A percentile compares a stretch with the other conserved stretches of the same genome.
These are phyloP conservation scores for Philonicus albiceps DNA, from an alignment of 2,888 invertebrate genomes.

Conservation along the genomic window DNA sequence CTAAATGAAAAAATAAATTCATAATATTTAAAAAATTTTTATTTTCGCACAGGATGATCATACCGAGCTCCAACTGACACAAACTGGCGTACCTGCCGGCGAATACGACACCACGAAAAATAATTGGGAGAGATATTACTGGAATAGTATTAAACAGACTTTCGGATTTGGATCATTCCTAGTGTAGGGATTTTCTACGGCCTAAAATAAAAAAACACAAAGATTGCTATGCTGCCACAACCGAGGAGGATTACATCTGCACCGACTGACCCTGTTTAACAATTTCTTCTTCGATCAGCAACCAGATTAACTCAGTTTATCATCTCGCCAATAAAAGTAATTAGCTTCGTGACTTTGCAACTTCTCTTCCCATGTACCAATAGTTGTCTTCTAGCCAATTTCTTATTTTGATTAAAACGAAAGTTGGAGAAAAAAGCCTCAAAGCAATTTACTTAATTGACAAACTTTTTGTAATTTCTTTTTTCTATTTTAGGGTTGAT, in stretches of 20 bases:
- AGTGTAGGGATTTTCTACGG: constrained; percentile 42
- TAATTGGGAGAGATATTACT: constrained; percentile 95
- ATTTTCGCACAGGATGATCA: constrained; percentile 74
- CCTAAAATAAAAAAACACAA: not conserved
- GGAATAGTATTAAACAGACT: constrained; percentile 84
- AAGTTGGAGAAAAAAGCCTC: not conserved
- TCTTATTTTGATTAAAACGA: not conserved
- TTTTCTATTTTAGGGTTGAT: not conserved
- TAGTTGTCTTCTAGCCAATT: not conserved
- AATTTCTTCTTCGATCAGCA: not conserved
- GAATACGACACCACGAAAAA: constrained; percentile 81
- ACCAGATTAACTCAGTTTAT: not conserved
- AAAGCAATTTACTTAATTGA: not conserved
- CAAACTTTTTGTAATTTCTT: not conserved
- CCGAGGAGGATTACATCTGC: not conserved
- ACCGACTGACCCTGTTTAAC: not conserved
- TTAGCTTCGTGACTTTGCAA: not conserved
- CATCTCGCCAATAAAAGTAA: not conserved
- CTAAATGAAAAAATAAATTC: too few relatives aligned
- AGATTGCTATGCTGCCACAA: not conserved
- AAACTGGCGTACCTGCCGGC: constrained; percentile 83
- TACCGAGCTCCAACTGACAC: constrained; percentile 82
- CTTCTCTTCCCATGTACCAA: not conserved
- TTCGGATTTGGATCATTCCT: constrained; percentile 60
- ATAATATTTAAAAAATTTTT: not conserved